Conservation (phyloP, 2,888 invertebrate species). For the Xanthorhoe designata region DNA sequence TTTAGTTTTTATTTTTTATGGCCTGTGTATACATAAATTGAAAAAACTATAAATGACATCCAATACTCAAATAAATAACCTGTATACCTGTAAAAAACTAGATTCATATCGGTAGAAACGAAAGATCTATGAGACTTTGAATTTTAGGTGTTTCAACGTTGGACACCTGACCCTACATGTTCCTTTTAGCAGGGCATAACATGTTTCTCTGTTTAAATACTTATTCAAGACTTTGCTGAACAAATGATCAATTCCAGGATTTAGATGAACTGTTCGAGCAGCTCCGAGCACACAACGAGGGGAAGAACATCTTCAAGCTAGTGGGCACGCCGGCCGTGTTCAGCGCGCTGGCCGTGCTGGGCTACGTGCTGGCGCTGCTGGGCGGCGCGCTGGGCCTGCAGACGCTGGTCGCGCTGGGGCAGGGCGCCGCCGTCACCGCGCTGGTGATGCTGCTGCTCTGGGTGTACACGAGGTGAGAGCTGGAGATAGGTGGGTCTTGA, state of each 20-base stretch:
- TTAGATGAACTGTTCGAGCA: constrained; percentile 92
- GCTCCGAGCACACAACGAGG: constrained; percentile 96
- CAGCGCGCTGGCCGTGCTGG: constrained; percentile 91
- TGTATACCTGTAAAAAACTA: too few species aligned
- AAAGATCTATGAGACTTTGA: too few species aligned
- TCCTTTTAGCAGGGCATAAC: too few species aligned
- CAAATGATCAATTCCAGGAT: constrained; percentile 84
- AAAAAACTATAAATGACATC: too few species aligned
- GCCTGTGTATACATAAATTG: too few species aligned
- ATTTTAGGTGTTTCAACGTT: too few species aligned
- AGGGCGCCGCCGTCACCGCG: constrained; percentile 89
- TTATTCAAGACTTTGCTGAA: too few species aligned
- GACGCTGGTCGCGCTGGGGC: constrained; percentile 91
- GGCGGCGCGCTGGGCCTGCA: constrained; percentile 92
- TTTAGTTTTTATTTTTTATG: too few species aligned
- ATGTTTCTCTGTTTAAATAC: too few species aligned
- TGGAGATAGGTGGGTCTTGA: background rate
- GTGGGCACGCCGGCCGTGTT: constrained; percentile 97
- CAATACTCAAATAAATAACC: too few species aligned
- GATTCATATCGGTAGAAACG: too few species aligned
- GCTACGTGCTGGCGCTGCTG: constrained; percentile 93
- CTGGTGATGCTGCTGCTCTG: constrained; percentile 91
- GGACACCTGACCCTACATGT: too few species aligned
- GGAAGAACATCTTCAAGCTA: constrained; percentile 98
- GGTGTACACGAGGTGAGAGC: constrained; percentile 92